phyloP scores from a whole-genome alignment of 1,140 invertebrate species.

The Pogonognathellus flavescens region DNA sequence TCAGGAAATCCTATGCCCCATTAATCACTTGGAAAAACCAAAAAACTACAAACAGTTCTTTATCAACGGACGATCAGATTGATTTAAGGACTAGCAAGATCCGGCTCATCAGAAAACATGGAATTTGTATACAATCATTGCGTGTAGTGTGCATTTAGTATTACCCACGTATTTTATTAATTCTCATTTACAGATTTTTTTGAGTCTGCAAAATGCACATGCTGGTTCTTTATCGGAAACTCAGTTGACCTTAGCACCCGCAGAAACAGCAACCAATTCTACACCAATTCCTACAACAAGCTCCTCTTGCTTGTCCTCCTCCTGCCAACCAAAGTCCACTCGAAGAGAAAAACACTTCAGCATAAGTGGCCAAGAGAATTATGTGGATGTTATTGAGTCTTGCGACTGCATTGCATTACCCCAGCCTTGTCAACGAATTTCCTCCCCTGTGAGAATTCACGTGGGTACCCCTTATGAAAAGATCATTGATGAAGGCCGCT shows the following conservation, averaged over 20 bases:
- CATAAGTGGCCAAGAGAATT: conserved; percentile 59
- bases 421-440: conserved; percentile 69
- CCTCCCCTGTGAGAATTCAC: conserved; percentile 70
- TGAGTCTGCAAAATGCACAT: conserved; percentile 58
- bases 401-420: conserved; percentile 71
- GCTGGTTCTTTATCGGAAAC: conserved; percentile 19
- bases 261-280: neutral
- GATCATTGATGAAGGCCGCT: conserved; percentile 72
- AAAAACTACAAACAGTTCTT: conserved; percentile 35
- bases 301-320: conserved; percentile 56
- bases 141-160: neutral
- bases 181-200: conserved; percentile 53
- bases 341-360: conserved; percentile 58
- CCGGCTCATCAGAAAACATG: conserved; percentile 16
- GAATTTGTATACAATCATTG: neutral
- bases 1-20: conserved; percentile 26
- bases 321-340: conserved; percentile 55
- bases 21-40: conserved; percentile 37
- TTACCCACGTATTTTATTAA: neutral
- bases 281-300: neutral
- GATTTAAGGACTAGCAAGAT: conserved; percentile 33
- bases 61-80: conserved; percentile 36
- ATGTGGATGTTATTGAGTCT: conserved; percentile 71
- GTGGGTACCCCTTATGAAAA: conserved; percentile 72
- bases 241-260: neutral